These are phyloP conservation scores for Orthosia gothica DNA, from an alignment of 2,888 invertebrate species.

Conservation along the genomic window DNA sequence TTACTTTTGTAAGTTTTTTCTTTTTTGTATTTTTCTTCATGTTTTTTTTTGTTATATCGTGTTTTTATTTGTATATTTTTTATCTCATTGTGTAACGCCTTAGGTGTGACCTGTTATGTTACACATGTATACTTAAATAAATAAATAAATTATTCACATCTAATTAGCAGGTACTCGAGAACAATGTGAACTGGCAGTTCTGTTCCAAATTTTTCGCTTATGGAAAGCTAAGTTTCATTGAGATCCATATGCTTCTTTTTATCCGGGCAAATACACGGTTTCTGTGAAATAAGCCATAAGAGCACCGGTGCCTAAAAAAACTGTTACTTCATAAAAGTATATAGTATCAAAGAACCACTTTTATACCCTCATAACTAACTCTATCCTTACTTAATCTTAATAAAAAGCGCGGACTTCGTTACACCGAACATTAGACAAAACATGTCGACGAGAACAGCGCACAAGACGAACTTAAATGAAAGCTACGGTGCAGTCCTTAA, in stretches of 20 bases:
- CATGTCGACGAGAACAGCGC: conserved; percentile 35
- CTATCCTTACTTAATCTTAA: conserved; percentile 25
- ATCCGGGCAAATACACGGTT: not conserved
- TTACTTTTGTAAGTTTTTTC: too few relatives aligned
- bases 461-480: conserved; percentile 67
- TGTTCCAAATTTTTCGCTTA: not conserved
- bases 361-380: not conserved
- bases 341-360: conserved; percentile 3
- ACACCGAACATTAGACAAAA: conserved; percentile 60
- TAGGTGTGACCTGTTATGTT: too few relatives aligned
- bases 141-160: too few relatives aligned
- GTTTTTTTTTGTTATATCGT: too few relatives aligned
- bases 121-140: too few relatives aligned
- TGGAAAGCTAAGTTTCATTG: not conserved
- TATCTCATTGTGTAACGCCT: too few relatives aligned
- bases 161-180: too few relatives aligned
- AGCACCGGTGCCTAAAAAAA: too few relatives aligned
- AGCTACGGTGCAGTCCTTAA: conserved; percentile 29
- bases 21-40: too few relatives aligned
- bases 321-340: not conserved
- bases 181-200: too few relatives aligned
- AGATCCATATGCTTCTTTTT: not conserved
- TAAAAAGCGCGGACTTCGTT: conserved; percentile 32
- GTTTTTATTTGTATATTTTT: too few relatives aligned
- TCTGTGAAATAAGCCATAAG: not conserved